A percentile compares a stretch with the other conserved stretches of the same genome.
phyloP scores from a whole-genome alignment of 2,113 vertebrate genomes.

The Psilopogon haemacephalus region DNA sequence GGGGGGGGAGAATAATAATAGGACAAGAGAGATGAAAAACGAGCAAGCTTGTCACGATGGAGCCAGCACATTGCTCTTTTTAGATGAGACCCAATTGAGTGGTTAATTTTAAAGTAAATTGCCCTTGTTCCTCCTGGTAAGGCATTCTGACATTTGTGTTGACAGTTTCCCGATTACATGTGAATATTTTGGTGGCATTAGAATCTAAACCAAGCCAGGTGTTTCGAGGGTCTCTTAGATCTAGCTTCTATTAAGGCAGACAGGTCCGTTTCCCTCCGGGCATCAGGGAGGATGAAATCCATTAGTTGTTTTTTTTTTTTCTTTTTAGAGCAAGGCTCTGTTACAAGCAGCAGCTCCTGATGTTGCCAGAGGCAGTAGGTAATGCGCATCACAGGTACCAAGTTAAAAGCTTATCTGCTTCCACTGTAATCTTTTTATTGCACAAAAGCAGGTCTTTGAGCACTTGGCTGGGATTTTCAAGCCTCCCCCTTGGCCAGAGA shows the following conservation, averaged over 20 bases:
- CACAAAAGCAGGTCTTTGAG: slow-evolving; percentile 17
- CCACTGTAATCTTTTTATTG: neutral
- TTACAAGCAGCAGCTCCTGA: neutral
- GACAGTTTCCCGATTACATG: slow-evolving; percentile 20
- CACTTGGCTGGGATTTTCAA: neutral
- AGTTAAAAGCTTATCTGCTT: slow-evolving; percentile 1
- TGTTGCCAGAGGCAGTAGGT: neutral
- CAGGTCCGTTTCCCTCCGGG: neutral
- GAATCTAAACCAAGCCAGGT: neutral
- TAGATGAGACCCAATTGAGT: slow-evolving; percentile 9
- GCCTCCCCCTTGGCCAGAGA: neutral
- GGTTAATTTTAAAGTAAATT: slow-evolving; percentile 58
- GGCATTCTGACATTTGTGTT: slow-evolving; percentile 24
- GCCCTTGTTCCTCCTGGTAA: neutral
- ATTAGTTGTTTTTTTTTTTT: neutral
- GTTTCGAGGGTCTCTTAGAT: neutral
- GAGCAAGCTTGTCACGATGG: neutral
- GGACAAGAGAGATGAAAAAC: slow-evolving; percentile 22
- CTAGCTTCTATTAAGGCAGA: neutral
- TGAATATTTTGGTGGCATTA: slow-evolving; percentile 34
- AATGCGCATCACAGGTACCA: slow-evolving; percentile 4
- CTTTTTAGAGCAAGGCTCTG: neutral
- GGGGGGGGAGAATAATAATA: too few species aligned
- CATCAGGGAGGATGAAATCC: neutral
- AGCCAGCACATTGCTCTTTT: neutral